A percentile compares a stretch with the other conserved stretches of the same genome.
Evolutionary conservation across 2,888 invertebrate species (phyloP).

Genomic region (Epistrophe grossulariae): DNA sequence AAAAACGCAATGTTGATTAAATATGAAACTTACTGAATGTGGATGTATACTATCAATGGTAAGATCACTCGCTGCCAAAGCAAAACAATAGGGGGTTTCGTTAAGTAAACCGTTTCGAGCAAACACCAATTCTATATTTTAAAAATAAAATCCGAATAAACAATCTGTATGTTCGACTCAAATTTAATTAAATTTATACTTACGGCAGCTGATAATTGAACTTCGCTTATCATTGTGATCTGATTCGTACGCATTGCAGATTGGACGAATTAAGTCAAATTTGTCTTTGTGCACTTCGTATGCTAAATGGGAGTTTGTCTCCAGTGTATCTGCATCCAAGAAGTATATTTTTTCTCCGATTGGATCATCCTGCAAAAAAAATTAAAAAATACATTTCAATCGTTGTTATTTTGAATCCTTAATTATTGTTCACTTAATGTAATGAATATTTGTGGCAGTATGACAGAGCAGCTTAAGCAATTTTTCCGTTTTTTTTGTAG

Average conservation of each 20-base stretch:
- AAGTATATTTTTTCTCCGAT: constrained; percentile 82
- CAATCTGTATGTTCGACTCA: neutral
- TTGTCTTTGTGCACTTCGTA: constrained; percentile 82
- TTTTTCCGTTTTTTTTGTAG: too few relatives aligned
- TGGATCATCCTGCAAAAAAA: constrained; percentile 78
- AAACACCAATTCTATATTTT: constrained; percentile 80
- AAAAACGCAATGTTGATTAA: neutral
- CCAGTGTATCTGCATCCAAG: constrained; percentile 82
- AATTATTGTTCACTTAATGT: neutral
- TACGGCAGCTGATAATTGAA: constrained; percentile 83
- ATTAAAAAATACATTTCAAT: neutral
- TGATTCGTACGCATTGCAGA: constrained; percentile 81
- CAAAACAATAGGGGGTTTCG: constrained; percentile 84
- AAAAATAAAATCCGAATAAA: constrained; percentile 11
- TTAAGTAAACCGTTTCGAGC: constrained; percentile 81
- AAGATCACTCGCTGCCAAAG: constrained; percentile 85
- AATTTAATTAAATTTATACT: constrained; percentile 70
- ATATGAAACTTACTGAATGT: constrained; percentile 76
- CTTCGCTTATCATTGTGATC: constrained; percentile 82
- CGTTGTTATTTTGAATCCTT: neutral
- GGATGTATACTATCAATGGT: constrained; percentile 81
- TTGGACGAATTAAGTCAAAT: constrained; percentile 79
- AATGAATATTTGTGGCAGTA: neutral
- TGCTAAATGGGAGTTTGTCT: constrained; percentile 80
- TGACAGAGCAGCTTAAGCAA: too few relatives aligned